Percentiles rank a stretch among this genome's conserved stretches.
These are phyloP conservation scores for Meghimatium bilineatum DNA, from an alignment of 2,888 invertebrate genomes.

Conservation along the genomic window DNA sequence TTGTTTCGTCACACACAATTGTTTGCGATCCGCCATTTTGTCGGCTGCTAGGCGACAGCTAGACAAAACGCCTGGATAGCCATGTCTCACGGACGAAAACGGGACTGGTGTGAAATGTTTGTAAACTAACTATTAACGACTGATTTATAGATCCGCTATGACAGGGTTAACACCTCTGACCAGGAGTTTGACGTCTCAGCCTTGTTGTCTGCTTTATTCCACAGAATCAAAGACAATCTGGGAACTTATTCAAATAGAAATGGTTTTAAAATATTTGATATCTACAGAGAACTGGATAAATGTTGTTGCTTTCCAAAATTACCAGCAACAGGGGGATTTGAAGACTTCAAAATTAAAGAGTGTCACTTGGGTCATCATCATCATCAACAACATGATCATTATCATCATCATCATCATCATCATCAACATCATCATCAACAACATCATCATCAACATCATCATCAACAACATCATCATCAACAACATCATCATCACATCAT, in stretches of 20 bases:
- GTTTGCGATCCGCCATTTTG: not conserved
- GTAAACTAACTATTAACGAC: slow-evolving; percentile 1
- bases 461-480: too few relatives aligned
- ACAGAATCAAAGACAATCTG: not conserved
- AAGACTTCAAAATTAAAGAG: too few relatives aligned
- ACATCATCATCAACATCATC: too few relatives aligned
- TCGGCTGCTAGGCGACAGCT: not conserved
- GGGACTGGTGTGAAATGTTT: not conserved
- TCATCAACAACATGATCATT: too few relatives aligned
- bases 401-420: too few relatives aligned
- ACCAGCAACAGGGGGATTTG: too few relatives aligned
- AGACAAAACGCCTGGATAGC: not conserved
- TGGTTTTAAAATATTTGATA: too few relatives aligned
- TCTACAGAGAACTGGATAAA: too few relatives aligned
- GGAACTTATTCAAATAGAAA: not conserved
- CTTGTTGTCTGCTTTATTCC: not conserved
- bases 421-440: too few relatives aligned
- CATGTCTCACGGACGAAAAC: not conserved
- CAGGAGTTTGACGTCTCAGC: not conserved
- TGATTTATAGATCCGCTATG: not conserved
- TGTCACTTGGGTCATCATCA: too few relatives aligned
- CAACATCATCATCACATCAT: too few relatives aligned
- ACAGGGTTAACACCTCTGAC: not conserved
- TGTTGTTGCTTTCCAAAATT: too few relatives aligned
- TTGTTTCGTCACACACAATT: not conserved